These are phyloP conservation scores for Trichogramma pretiosum DNA, from an alignment of 1,140 invertebrate genomes.

Conservation along the genomic window DNA sequence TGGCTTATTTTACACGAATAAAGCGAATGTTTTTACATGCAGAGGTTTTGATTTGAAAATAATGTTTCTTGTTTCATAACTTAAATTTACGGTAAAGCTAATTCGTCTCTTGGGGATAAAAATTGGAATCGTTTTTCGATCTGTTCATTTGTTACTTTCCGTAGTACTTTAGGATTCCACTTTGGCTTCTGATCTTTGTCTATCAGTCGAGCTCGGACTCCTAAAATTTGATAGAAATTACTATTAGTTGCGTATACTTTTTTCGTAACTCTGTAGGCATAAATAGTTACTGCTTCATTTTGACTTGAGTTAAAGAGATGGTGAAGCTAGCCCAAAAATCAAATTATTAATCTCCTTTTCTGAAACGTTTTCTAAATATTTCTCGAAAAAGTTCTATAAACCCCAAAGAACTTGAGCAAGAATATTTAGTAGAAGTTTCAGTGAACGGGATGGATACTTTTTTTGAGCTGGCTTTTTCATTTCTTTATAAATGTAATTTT, in stretches of 20 bases:
- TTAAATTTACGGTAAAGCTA: no score
- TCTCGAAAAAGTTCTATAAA: no score
- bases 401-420: no score
- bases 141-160: conserved; percentile 64
- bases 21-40: conserved; percentile 20
- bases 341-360: no score
- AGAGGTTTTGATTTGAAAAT: conserved; percentile 14
- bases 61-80: no score
- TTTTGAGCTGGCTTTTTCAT: no score
- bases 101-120: conserved; percentile 59
- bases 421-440: conserved; percentile 2
- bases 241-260: conserved; percentile 8
- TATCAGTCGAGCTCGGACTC: conserved; percentile 83
- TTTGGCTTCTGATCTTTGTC: conserved; percentile 90
- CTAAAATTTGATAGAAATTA: conserved; percentile 45
- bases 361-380: no score
- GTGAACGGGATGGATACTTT: background rate
- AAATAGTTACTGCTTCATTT: no score
- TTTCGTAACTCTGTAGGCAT: conserved; percentile 1
- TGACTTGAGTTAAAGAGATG: no score
- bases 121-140: conserved; percentile 70
- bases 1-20: conserved; percentile 29
- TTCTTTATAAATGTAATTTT: no score
- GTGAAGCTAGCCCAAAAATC: no score
- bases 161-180: conserved; percentile 73